A percentile compares a stretch with the other conserved stretches of the same genome.
phyloP scores from a whole-genome alignment of 2,797 vertebrate species.

The Hydrophis major region DNA sequence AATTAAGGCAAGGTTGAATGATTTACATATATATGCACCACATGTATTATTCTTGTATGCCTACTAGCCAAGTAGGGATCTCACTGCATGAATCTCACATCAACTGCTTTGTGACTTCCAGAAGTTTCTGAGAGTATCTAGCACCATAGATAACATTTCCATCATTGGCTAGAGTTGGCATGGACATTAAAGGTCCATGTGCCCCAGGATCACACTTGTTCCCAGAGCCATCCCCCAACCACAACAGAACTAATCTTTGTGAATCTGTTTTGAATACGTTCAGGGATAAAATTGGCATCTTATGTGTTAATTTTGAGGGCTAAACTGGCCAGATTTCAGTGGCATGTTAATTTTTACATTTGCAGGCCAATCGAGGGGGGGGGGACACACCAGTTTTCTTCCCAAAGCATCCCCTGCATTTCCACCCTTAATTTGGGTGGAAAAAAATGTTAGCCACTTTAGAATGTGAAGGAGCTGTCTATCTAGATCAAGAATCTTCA shows the following conservation, averaged over 20 bases:
- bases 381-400: neutral
- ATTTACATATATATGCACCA: neutral
- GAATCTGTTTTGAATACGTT: neutral
- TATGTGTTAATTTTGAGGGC: neutral
- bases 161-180: neutral
- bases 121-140: neutral
- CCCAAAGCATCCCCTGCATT: neutral
- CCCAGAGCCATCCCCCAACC: neutral
- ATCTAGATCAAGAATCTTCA: no score
- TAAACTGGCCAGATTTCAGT: neutral
- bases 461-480: neutral
- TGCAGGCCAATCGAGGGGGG: neutral
- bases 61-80: neutral
- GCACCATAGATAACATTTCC: neutral
- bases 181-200: neutral
- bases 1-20: slow-evolving; percentile 11
- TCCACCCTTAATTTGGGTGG: neutral
- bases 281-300: neutral
- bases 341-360: neutral
- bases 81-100: neutral
- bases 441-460: neutral
- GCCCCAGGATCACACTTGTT: neutral
- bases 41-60: neutral
- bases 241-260: neutral
- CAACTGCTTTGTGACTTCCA: neutral